phyloP scores from a whole-genome alignment of 1,140 invertebrate genomes.

The Sminthurides bifidus region DNA sequence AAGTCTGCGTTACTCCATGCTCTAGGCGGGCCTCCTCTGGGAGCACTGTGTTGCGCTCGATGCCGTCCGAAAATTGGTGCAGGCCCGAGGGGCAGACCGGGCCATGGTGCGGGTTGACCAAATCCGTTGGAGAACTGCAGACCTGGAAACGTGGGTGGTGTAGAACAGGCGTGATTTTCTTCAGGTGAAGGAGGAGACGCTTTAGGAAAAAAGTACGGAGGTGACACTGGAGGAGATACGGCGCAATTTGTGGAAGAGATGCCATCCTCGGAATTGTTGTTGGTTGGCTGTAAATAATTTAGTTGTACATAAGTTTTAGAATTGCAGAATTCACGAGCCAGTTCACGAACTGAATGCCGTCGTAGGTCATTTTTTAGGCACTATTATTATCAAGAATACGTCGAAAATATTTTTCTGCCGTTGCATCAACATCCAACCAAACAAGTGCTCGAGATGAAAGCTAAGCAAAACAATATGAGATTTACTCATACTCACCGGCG shows the following conservation, averaged over 20 bases:
- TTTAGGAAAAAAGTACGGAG: conserved; percentile 4
- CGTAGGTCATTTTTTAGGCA: no score
- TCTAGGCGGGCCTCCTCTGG: conserved; percentile 69
- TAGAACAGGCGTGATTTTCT: neutral
- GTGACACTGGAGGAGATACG: neutral
- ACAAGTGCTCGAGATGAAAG: no score
- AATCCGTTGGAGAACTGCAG: conserved; percentile 1
- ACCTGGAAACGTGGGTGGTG: conserved; percentile 1
- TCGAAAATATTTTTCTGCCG: no score
- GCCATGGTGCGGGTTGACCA: conserved; percentile 15
- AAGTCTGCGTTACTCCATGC: conserved; percentile 83
- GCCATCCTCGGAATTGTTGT: conserved; percentile 5
- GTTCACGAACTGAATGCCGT: no score
- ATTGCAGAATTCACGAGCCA: no score
- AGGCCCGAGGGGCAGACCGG: conserved; percentile 24
- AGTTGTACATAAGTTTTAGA: no score
- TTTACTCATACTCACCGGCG: no score
- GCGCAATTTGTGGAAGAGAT: conserved; percentile 4
- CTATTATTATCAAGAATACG: no score
- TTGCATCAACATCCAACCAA: no score
- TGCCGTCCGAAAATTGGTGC: conserved; percentile 29
- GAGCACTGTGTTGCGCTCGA: conserved; percentile 68
- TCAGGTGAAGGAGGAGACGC: conserved; percentile 5
- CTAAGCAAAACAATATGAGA: no score
- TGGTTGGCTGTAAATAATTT: no score